Evolutionary conservation across 2,888 invertebrate species (phyloP), one percentile per base, ranked within the genome.

Genomic region (Pandemis cinnamomeana): DNA sequence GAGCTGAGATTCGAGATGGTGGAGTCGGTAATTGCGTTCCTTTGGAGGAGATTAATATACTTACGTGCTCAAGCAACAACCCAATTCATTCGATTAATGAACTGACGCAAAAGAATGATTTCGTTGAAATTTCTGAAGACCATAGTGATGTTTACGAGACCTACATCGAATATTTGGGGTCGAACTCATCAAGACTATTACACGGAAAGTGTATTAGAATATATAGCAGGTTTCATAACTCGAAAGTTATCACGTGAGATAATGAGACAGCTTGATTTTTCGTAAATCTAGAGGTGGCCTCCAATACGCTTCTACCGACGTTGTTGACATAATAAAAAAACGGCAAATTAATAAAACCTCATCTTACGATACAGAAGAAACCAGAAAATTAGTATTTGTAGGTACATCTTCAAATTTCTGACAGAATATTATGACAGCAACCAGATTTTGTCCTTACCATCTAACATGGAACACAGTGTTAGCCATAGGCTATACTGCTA

Each of bases 141-240:
- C 20, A 20, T 20, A 20, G 20, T 20, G 20, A 20, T 20, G 0
- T 20, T 20, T 20, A 20, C 20, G 20, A 20, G 20, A 20, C 20
- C 20, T 20, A 20, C 20, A 20, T 20, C 20, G 20, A 20, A 20
- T 20, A 20, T 20, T 20, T 20, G 20, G 20, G 20, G 20, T 20
- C 20, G 20, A 20, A 20, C 20, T 20, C 20, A 1, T 20, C 20
- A 20, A 0, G 8, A 41, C 7, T 4, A 48, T 44, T 69, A 61
- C 27, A 0, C 46, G 1, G 58, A 53, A 5, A 44, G 27, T n/a
- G 63, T 71, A 20, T 13, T 63, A 0, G n/a, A 27, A 3, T 72
- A 72, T n/a, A 68, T 72, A 7, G 67, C 72, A 8, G 63, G 72
- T n/a, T 72, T 72, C n/a, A 41, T 72, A 5, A 2, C 44, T 1